Evolutionary conservation across 2,797 vertebrate species (phyloP).

Genomic region (Melanotaenia trifasciata): DNA sequence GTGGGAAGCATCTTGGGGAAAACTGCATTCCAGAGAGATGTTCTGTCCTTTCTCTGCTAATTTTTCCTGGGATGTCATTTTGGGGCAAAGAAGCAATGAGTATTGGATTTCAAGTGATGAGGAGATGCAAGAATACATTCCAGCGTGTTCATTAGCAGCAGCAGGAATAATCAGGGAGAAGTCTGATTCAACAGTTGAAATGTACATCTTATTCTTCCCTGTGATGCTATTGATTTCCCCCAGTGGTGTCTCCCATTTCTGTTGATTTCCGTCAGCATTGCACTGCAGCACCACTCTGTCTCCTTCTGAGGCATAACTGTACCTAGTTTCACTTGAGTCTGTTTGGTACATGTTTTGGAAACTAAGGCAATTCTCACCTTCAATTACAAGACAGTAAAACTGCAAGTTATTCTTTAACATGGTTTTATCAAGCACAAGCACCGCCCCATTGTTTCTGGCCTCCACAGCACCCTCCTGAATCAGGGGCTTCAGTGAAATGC

Average conservation of each 20-base stretch:
- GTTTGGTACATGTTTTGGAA: slow-evolving; percentile 66
- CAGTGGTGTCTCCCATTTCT: slow-evolving; percentile 78
- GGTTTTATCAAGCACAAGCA: slow-evolving; percentile 52
- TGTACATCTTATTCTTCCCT: slow-evolving; percentile 36
- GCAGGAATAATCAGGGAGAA: slow-evolving; percentile 72
- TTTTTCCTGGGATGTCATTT: slow-evolving; percentile 1
- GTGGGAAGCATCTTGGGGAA: background rate
- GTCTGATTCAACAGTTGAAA: slow-evolving; percentile 30
- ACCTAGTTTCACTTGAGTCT: slow-evolving; percentile 32
- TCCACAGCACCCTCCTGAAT: slow-evolving; percentile 38
- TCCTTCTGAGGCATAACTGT: slow-evolving; percentile 63
- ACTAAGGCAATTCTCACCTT: slow-evolving; percentile 63
- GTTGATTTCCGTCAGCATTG: slow-evolving; percentile 31
- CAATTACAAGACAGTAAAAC: slow-evolving; percentile 74
- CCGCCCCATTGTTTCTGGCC: slow-evolving; percentile 56
- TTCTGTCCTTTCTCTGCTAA: background rate
- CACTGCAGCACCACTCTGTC: slow-evolving; percentile 75
- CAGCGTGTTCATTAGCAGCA: slow-evolving; percentile 45
- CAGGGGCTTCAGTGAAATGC: slow-evolving; percentile 60
- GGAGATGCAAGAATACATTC: slow-evolving; percentile 75
- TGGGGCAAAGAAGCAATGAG: slow-evolving; percentile 66
- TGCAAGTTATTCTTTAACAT: slow-evolving; percentile 40
- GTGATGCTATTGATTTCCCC: slow-evolving; percentile 51
- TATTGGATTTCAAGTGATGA: slow-evolving; percentile 52
- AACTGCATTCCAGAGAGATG: slow-evolving; percentile 55